These are phyloP conservation scores for Scaptomyza graminum DNA, from an alignment of 1,140 invertebrate species.

Conservation along the genomic window DNA sequence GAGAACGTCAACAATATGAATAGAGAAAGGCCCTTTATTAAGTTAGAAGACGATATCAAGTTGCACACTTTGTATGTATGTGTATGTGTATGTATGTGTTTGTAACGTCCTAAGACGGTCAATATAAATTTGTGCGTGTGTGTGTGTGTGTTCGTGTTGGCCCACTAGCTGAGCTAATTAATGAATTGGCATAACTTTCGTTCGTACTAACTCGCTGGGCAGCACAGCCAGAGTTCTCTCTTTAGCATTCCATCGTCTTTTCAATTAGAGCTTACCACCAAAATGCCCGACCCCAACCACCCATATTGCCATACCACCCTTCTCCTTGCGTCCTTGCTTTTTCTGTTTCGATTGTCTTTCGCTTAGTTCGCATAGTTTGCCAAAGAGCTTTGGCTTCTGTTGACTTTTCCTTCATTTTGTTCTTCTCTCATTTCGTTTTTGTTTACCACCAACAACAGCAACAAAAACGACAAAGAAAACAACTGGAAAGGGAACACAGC, in stretches of 20 bases:
- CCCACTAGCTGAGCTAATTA: constrained; percentile 74
- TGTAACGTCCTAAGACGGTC: constrained; percentile 9
- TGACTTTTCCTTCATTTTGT: constrained; percentile 39
- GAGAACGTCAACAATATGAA: constrained; percentile 48
- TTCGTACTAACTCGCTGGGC: constrained; percentile 33
- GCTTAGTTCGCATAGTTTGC: constrained; percentile 39
- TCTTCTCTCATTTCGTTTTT: constrained; percentile 45
- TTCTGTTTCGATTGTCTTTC: background rate
- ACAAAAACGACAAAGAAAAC: constrained; percentile 2
- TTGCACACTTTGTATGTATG: constrained; percentile 57
- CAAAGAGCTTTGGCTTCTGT: constrained; percentile 51
- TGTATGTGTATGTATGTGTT: constrained; percentile 16
- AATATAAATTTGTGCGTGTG: constrained; percentile 57
- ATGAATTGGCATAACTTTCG: constrained; percentile 80
- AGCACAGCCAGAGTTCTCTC: constrained; percentile 10
- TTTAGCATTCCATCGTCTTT: constrained; percentile 34
- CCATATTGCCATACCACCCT: background rate
- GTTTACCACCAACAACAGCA: constrained; percentile 18
- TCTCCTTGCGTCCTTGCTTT: too few relatives aligned
- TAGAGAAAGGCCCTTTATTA: constrained; percentile 61
- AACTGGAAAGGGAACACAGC: constrained; percentile 15
- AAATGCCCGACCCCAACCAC: background rate
- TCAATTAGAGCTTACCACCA: constrained; percentile 34
- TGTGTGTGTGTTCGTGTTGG: constrained; percentile 51
- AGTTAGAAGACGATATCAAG: constrained; percentile 69